phyloP scores from a whole-genome alignment of 2,888 invertebrate genomes.

The Dermolepida albohirtum region DNA sequence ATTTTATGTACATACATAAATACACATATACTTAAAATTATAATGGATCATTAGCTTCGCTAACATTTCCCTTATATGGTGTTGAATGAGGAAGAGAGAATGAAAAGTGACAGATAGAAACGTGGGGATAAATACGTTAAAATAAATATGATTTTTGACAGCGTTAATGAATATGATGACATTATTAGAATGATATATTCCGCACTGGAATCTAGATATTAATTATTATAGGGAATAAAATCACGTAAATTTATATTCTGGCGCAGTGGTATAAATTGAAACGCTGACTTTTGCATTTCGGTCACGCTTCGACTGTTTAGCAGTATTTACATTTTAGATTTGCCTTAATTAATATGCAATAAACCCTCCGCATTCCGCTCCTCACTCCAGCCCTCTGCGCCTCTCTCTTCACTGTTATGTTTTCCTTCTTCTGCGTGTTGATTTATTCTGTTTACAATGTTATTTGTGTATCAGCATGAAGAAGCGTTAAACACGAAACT shows the following conservation, averaged over 20 bases:
- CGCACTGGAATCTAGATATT: conserved; percentile 7
- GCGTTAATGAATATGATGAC: neutral
- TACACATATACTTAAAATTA: no score
- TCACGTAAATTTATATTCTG: conserved; percentile 44
- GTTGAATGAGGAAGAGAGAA: no score
- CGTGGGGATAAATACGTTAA: no score
- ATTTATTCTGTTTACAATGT: conserved; percentile 30
- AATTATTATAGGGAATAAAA: conserved; percentile 22
- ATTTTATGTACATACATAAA: no score
- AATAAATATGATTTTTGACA: neutral
- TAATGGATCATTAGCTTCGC: no score
- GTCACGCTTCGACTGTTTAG: conserved; percentile 58
- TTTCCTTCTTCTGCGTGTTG: conserved; percentile 9
- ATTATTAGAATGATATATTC: conserved; percentile 5
- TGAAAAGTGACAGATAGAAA: no score
- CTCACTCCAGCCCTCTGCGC: neutral
- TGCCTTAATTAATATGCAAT: conserved; percentile 56
- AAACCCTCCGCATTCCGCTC: conserved; percentile 1
- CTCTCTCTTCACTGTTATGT: neutral
- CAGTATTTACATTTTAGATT: conserved; percentile 60
- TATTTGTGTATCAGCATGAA: conserved; percentile 18
- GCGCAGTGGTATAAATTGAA: conserved; percentile 50
- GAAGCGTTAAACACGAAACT: conserved; percentile 21
- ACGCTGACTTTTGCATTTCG: conserved; percentile 57
- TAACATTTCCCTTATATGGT: no score